These are phyloP conservation scores for Tricholauxania praeusta DNA, from an alignment of 2,888 invertebrate species.

Conservation along the genomic window DNA sequence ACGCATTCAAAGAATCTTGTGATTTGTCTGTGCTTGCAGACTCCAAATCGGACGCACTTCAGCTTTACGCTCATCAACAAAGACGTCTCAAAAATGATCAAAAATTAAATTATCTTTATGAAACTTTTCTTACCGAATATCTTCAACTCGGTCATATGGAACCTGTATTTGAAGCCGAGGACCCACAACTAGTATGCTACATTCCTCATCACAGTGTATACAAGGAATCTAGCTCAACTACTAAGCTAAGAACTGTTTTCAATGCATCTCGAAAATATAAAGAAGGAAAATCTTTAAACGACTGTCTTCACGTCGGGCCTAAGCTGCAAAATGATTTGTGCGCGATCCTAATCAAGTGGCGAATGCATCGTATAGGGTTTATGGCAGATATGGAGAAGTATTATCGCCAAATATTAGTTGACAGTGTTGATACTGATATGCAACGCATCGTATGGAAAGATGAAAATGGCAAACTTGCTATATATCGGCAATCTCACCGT, in stretches of 20 bases:
- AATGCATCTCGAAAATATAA: slow-evolving; percentile 36
- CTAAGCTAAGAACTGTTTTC: slow-evolving; percentile 42
- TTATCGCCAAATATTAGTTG: slow-evolving; percentile 41
- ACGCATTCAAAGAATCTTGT: slow-evolving; percentile 37
- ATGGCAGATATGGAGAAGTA: slow-evolving; percentile 45
- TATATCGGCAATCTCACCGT: slow-evolving; percentile 38
- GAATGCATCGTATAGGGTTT: slow-evolving; percentile 41
- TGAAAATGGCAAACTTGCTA: slow-evolving; percentile 14
- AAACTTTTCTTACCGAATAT: slow-evolving; percentile 40
- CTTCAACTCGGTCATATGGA: slow-evolving; percentile 36
- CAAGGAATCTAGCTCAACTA: slow-evolving; percentile 42
- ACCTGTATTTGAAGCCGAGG: slow-evolving; percentile 16
- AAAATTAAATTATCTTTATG: slow-evolving; percentile 36
- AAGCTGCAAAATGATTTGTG: slow-evolving; percentile 42
- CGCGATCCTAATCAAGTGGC: slow-evolving; percentile 39
- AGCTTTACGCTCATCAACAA: slow-evolving; percentile 36
- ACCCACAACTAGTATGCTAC: slow-evolving; percentile 20
- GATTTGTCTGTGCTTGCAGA: slow-evolving; percentile 29
- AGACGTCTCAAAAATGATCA: slow-evolving; percentile 34
- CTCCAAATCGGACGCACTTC: slow-evolving; percentile 34
- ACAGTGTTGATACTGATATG: slow-evolving; percentile 40
- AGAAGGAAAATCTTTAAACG: slow-evolving; percentile 36
- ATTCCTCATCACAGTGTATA: slow-evolving; percentile 42
- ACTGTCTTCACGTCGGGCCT: slow-evolving; percentile 43
- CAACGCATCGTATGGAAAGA: slow-evolving; percentile 40